Evolutionary conservation across 2,797 vertebrate genomes (phyloP).

Genomic region (Benthosema pterotum): DNA sequence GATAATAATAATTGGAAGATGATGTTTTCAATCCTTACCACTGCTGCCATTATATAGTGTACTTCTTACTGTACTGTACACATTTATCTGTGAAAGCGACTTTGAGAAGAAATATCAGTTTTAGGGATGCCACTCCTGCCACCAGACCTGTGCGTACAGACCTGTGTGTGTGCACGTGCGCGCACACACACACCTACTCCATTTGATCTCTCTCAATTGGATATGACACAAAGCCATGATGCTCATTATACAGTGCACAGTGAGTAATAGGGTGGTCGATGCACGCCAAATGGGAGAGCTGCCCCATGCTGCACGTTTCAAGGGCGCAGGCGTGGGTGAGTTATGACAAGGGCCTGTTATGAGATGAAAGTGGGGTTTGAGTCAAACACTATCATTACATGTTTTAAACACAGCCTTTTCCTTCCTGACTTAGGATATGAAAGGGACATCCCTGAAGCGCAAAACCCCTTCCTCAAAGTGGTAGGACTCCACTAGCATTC

Average conservation of each 20-base stretch:
- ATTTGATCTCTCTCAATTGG: constrained; percentile 7
- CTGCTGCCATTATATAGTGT: too few relatives aligned
- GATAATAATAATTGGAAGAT: too few relatives aligned
- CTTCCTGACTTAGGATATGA: constrained; percentile 54
- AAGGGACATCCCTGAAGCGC: constrained; percentile 40
- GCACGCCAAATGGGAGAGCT: constrained; percentile 19
- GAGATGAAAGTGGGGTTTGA: constrained; percentile 49
- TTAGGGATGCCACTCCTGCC: too few relatives aligned
- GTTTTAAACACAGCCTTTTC: constrained; percentile 47
- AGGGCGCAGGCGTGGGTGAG: constrained; percentile 39
- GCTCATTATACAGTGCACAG: background rate
- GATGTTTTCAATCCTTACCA: too few relatives aligned
- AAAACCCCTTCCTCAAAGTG: constrained; percentile 32
- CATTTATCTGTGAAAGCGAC: too few relatives aligned
- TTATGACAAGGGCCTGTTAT: constrained; percentile 41
- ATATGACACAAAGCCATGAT: constrained; percentile 13
- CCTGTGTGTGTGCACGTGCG: too few relatives aligned
- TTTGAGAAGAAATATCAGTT: background rate
- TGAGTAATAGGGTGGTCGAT: constrained; percentile 24
- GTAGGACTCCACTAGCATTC: background rate
- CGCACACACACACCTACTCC: background rate
- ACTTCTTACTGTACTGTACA: too few relatives aligned
- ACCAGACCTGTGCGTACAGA: too few relatives aligned
- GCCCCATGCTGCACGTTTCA: constrained; percentile 25
- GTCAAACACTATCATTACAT: constrained; percentile 55